Conservation (phyloP, 2,888 invertebrate species). For the Heteromyza rotundicornis region DNA sequence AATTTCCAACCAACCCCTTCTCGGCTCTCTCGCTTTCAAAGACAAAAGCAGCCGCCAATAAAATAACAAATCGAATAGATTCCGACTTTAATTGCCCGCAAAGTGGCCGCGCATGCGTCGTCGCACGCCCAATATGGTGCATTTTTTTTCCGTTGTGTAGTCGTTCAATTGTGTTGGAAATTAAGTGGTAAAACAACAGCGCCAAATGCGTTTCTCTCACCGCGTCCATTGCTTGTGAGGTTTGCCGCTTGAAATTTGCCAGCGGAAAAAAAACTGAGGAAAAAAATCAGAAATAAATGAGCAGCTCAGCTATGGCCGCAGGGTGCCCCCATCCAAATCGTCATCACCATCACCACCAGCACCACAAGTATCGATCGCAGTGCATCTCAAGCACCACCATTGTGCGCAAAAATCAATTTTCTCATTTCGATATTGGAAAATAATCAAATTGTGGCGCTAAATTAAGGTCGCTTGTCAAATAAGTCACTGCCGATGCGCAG, state of each 20-base stretch:
- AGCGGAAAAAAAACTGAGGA: constrained; percentile 6
- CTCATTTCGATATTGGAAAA: constrained; percentile 26
- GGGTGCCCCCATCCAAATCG: neutral
- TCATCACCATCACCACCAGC: neutral
- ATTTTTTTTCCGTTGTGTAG: neutral
- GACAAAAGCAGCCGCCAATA: neutral
- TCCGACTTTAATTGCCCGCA: constrained; percentile 22
- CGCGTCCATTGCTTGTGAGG: constrained; percentile 9
- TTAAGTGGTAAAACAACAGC: constrained; percentile 28
- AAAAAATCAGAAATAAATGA: constrained; percentile 2
- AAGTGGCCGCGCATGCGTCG: constrained; percentile 7
- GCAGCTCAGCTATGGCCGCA: neutral
- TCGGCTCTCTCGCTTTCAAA: too few species aligned
- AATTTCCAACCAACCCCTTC: too few species aligned
- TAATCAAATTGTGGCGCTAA: constrained; percentile 32
- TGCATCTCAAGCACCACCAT: too few species aligned
- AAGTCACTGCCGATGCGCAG: constrained; percentile 11
- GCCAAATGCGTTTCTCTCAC: constrained; percentile 18
- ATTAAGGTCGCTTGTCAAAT: constrained; percentile 29
- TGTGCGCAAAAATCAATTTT: constrained; percentile 30
- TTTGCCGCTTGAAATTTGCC: constrained; percentile 7
- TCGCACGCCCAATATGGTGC: neutral
- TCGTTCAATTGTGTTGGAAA: constrained; percentile 11
- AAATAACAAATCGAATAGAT: constrained; percentile 15
- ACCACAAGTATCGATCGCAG: too few species aligned